Base-by-base conservation (phyloP, 2,113 vertebrate species). In the Ophthalmolycus amberensis region DNA sequence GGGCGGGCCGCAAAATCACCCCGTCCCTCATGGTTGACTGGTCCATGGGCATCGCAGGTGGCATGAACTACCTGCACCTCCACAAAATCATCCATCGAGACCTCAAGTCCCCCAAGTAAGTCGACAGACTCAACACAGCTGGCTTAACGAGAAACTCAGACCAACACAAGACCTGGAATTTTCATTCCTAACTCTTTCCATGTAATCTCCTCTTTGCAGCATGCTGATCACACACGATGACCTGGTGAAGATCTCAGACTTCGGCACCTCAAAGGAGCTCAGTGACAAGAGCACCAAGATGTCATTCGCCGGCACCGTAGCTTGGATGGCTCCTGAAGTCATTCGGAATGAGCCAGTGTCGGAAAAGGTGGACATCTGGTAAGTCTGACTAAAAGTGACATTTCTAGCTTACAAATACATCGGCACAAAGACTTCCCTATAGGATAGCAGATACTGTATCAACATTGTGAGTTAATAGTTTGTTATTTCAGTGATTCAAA, bases 41-140 rank as follows among this genome's bases (percentile, higher is more conserved):
- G 98, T 96, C 98, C 91, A 99, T 99, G 98, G 97, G 98, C 91
- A 99, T 99, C 5, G 98, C 98, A 0, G 98, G 98, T 0, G 98
- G 98, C 93, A 99, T 99, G 98, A 99, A 99, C 95, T 99, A 99
- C 95, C 95, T 99, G 75, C 98, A 99, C 90, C 96, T 99, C 66
- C 98, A 99, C 94, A 99, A 99, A 95, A 99, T 99, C 93, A 99
- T 99, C 93, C 98, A 99, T 92, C 91, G 98, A 68, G 98, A 99
- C 93, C 97, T 99, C 93, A 99, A 99, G 75, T 99, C 98, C 2
- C 98, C 98, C 77, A 99, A 99, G 98, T 99, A 85, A 89, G 88
- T 60, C 14, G 1, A 48, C 34, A 3, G 48, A 34, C 56, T 70
- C 32, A 22, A 38, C 64, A 15, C 52, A 32, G 20, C 37, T 15